These are phyloP conservation scores for Acleris sparsana DNA, from an alignment of 2,888 invertebrate species.

Conservation along the genomic window DNA sequence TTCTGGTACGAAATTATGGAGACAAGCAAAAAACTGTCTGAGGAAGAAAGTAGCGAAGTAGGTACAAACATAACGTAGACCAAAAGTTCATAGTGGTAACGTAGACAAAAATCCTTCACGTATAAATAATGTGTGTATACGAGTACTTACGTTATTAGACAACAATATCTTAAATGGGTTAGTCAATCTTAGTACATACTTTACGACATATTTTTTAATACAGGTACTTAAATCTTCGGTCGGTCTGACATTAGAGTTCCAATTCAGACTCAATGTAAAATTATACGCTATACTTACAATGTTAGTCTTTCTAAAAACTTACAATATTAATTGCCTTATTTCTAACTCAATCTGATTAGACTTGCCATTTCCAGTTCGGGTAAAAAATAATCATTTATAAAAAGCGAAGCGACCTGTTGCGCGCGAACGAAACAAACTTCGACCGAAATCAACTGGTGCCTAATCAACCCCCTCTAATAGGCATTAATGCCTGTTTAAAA, in stretches of 20 bases:
- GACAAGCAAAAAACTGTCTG: neutral
- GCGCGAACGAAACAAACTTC: conserved; percentile 5
- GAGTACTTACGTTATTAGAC: too few species aligned
- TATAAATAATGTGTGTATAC: too few species aligned
- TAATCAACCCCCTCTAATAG: conserved; percentile 15
- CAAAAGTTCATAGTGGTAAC: too few species aligned
- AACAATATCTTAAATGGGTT: too few species aligned
- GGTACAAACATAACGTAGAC: too few species aligned
- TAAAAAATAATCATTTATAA: conserved; percentile 17
- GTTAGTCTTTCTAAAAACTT: neutral
- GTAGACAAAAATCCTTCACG: too few species aligned
- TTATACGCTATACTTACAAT: neutral
- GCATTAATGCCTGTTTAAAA: conserved; percentile 6
- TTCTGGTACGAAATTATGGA: neutral
- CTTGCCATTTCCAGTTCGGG: neutral
- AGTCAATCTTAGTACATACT: too few species aligned
- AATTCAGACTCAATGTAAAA: too few species aligned
- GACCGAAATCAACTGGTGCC: conserved; percentile 2
- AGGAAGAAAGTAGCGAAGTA: neutral
- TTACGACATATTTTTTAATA: too few species aligned
- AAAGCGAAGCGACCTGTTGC: conserved; percentile 14
- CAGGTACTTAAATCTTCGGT: too few species aligned
- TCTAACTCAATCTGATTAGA: neutral
- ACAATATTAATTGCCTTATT: neutral
- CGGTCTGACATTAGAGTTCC: too few species aligned